Evolutionary conservation across 2,113 vertebrate genomes (phyloP), one percentile per base, ranked within the genome.

Genomic region (Furnarius figulus): DNA sequence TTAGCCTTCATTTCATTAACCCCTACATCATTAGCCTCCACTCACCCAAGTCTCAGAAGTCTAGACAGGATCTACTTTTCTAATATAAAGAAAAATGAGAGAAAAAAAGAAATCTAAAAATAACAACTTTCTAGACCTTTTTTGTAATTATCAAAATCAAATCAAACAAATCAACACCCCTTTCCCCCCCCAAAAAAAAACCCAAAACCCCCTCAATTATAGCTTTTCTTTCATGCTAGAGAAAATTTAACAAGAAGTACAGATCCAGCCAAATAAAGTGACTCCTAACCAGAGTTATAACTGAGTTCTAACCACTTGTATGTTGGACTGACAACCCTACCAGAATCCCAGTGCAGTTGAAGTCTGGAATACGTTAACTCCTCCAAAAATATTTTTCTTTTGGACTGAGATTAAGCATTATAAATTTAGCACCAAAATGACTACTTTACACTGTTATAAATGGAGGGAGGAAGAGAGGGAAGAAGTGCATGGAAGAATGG

Each of bases 381-480:
- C 39, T 55, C 2, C 20, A 73, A 68, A 93, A 59, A 35, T 33
- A 1, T 7, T 40, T 82, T 87, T 62, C 4, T 52, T 86, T 75
- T 76, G 24, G 27, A 49, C 11, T 24, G 35, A 92, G 62, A 68
- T 77, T 78, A 79, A 82, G 8, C 27, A 50, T 55, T 79, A 47
- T 28, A 85, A 93, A 85, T 65, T 82, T 93, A 93, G 11, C 21
- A 21, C 16, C 31, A 68, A 50, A 16, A 0, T 65, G 71, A 68
- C 21, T 68, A 18, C 4, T 92, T 85, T 67, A 52, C 8, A 52
- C 7, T 66, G 16, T 62, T 79, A 83, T 59, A 83, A 79, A 73
- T 27, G 27, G 5, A 44, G 16, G 2, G 15, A 1, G 1, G 8
- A 25, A 20, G 42, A 9, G 3, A 9, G 22, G 10, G 20, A 67